Percentiles rank a stretch among this genome's conserved stretches.
Evolutionary conservation across 2,113 vertebrate genomes (phyloP).

Genomic region (Gobius niger): DNA sequence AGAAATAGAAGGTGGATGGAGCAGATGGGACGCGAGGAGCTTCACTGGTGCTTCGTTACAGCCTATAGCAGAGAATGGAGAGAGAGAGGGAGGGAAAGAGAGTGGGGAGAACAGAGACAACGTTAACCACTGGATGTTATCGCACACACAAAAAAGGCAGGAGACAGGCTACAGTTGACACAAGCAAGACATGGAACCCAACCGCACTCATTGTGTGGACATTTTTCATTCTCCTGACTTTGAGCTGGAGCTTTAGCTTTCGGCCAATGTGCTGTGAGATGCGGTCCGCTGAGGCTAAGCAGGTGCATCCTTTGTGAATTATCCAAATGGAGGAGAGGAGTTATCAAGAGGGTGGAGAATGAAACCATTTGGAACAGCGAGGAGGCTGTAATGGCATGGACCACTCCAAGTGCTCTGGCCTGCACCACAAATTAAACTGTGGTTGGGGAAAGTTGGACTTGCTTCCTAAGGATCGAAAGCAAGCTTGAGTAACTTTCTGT

Average conservation of each 20-base stretch:
- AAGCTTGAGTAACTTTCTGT: too few relatives aligned
- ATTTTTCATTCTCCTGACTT: neutral
- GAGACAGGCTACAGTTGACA: slow-evolving; percentile 3
- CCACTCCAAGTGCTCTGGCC: neutral
- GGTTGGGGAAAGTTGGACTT: too few relatives aligned
- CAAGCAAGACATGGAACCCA: slow-evolving; percentile 27
- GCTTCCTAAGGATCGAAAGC: too few relatives aligned
- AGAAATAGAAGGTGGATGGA: slow-evolving; percentile 45
- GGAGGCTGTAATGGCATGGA: neutral
- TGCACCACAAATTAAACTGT: neutral
- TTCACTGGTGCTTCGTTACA: slow-evolving; percentile 79
- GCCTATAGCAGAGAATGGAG: slow-evolving; percentile 78
- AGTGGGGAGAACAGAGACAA: slow-evolving; percentile 56
- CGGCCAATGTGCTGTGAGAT: neutral
- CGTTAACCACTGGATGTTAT: slow-evolving; percentile 40
- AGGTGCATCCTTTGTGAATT: slow-evolving; percentile 4
- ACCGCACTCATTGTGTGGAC: neutral
- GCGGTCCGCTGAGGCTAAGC: neutral
- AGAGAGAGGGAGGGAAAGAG: slow-evolving; percentile 18
- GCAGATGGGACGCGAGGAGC: slow-evolving; percentile 66
- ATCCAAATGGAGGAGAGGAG: slow-evolving; percentile 1
- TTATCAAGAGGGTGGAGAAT: neutral
- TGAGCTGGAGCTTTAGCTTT: neutral
- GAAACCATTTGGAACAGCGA: neutral
- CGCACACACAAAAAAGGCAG: slow-evolving; percentile 34